Base-by-base conservation (phyloP, 2,888 invertebrate species). In the Leptopilina drosophilae region DNA sequence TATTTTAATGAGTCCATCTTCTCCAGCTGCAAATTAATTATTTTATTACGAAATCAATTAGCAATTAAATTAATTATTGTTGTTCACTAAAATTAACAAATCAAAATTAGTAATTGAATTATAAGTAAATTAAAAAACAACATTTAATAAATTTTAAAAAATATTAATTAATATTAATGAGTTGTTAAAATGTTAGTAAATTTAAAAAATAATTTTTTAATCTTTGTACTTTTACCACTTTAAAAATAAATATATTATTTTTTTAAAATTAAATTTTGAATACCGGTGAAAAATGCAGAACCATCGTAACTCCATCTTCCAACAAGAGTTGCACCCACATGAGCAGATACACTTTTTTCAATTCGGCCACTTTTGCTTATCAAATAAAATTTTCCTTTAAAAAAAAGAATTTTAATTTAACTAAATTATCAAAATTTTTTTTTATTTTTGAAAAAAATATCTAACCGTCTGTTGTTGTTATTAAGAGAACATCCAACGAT, bases 251-350 rank as follows among this genome's bases (percentile, higher is more conserved):
- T 9, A 46, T 46, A 9, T 46, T 9, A 46, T 46, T 46, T 46
- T 9, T 46, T 46, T 46, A 7, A 2, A 7, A 33, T 33, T 33
- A 4, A 42, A 42, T 49, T 49, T 49, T n/a, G n/a, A 59, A 82
- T 91, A 96, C 97, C 96, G 88, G 98, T 98, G 14, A 98, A 93
- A 67, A 99, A 94, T n/a, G 98, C 97, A 46, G 97, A 96, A 4
- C 98, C 99, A 92, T 99, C 99, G 77, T 96, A 96, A 91, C 97
- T 98, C 99, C 99, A 99, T 87, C 96, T 95, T 0, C 97, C 97
- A 76, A 95, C 94, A 33, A 98, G 93, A 80, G 98, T 96, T 12
- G 99, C 98, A 1, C 98, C 95, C 89, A 96, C 95, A 90, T 99
- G 99, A 20, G 98, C 99, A 64, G 97, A 96, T 0, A 99, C 96